Evolutionary conservation across 2,888 invertebrate genomes (phyloP).

Genomic region (Caenorhabditis plicata): DNA sequence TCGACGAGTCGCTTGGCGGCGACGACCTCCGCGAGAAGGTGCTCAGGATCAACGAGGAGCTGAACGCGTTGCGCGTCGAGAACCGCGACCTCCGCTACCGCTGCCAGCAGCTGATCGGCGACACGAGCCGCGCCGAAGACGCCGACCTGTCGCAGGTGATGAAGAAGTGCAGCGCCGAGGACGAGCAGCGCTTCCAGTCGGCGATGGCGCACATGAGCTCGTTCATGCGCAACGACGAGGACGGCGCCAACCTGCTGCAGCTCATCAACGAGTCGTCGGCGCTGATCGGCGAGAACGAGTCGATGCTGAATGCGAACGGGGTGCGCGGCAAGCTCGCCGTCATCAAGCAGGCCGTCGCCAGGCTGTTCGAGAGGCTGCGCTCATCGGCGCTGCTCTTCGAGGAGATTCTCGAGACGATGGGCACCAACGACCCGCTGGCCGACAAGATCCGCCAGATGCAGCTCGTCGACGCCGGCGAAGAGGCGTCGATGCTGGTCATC

Average conservation of each 20-base stretch:
- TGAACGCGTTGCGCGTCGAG: slow-evolving; percentile 20
- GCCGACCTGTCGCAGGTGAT: no score
- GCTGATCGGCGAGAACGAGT: no score
- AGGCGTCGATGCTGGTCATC: slow-evolving; percentile 14
- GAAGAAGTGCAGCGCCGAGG: no score
- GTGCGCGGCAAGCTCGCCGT: slow-evolving; percentile 10
- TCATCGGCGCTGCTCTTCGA: slow-evolving; percentile 31
- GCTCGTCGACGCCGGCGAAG: slow-evolving; percentile 22
- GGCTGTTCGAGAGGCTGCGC: slow-evolving; percentile 27
- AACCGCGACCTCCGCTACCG: slow-evolving; percentile 20
- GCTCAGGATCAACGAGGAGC: slow-evolving; percentile 10
- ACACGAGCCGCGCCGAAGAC: no score
- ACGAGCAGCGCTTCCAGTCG: no score
- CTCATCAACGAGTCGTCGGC: no score
- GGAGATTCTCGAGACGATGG: slow-evolving; percentile 31
- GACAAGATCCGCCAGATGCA: slow-evolving; percentile 25
- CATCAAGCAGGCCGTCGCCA: slow-evolving; percentile 17
- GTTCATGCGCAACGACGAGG: no score
- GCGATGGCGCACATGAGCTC: no score
- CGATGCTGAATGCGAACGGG: no score
- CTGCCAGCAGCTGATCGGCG: slow-evolving; percentile 25
- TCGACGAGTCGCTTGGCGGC: slow-evolving; percentile 13
- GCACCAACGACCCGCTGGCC: slow-evolving; percentile 18
- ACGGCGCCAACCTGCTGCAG: no score
- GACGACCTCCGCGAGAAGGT: slow-evolving; percentile 19